Evolutionary conservation across 2,113 vertebrate species (phyloP).

Genomic region (Marmota monax): DNA sequence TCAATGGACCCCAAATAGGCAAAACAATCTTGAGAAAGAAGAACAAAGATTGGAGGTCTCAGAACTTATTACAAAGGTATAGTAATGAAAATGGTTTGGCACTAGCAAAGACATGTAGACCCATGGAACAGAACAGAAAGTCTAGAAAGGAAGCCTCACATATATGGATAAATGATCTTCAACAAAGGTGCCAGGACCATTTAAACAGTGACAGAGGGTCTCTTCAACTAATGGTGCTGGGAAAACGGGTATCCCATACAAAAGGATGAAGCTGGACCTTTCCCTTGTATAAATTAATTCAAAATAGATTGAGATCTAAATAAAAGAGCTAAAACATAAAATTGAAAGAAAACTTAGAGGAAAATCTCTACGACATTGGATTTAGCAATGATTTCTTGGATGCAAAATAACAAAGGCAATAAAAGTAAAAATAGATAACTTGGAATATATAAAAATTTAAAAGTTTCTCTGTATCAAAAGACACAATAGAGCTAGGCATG

Average conservation of each 20-base stretch:
- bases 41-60: not conserved
- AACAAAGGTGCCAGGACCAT: not conserved
- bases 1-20: not conserved
- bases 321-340: not conserved
- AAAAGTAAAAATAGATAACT: constrained; percentile 12
- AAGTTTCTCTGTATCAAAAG: not conserved
- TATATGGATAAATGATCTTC: not conserved
- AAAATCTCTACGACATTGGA: not conserved
- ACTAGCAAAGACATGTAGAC: not conserved
- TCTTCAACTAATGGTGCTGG: not conserved
- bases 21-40: not conserved
- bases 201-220: not conserved
- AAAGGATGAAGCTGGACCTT: not conserved
- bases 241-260: not conserved
- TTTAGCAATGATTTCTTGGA: not conserved
- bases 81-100: not conserved
- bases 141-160: not conserved
- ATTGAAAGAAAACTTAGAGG: not conserved
- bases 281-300: not conserved
- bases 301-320: not conserved
- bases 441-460: not conserved
- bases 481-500: not conserved
- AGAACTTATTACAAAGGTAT: not conserved
- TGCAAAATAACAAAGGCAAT: not conserved
- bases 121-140: not conserved